Base-by-base conservation (phyloP, 2,113 vertebrate genomes). In the Bothrops jararaca region DNA sequence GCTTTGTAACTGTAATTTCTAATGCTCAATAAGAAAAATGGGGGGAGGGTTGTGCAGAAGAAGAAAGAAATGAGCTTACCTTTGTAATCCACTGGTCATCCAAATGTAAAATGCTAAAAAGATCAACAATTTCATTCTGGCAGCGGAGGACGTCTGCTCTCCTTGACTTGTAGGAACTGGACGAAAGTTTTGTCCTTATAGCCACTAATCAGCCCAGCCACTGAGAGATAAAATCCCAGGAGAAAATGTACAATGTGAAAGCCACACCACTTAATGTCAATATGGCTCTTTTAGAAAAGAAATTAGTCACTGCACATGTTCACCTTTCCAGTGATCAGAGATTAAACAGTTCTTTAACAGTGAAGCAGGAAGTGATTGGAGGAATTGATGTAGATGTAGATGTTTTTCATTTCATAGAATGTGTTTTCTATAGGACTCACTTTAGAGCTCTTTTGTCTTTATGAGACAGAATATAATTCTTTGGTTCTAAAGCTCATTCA, bases 121-220 rank as follows among this genome's bases (percentile, higher is more conserved):
- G 5, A 97, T 88, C 64, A 95, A 29, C 54, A 0, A 8, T 53
- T 94, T 96, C 97, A 97, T 97, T 57, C 7, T 0, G 23, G 89
- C 0, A 5, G 58, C 54, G 23, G 4, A 0, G 60, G 5, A 0
- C 34, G 56, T 34, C 85, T 0, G 1, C 56, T 18, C n/a, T 45
- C 11, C 42, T 50, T 15, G 57, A 91, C 5, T 3, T 57, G n/a
- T 29, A 56, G 9, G 0, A 69, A 53, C 88, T 64, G 88, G 7
- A 1, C 52, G 0, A 23, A 39, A 0, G 85, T 2, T 45, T 42
- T 24, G 89, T 39, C 92, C 91, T 97, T 96, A 94, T 96, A 96
- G 1, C 94, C 0, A 0, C 95, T 89, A 89, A 92, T 86, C 94
- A 52, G 1, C 80, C 94, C 90, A 58, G 6, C 91, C 92, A 29